phyloP scores from a whole-genome alignment of 2,888 invertebrate genomes.

The Eudemis profundana region DNA sequence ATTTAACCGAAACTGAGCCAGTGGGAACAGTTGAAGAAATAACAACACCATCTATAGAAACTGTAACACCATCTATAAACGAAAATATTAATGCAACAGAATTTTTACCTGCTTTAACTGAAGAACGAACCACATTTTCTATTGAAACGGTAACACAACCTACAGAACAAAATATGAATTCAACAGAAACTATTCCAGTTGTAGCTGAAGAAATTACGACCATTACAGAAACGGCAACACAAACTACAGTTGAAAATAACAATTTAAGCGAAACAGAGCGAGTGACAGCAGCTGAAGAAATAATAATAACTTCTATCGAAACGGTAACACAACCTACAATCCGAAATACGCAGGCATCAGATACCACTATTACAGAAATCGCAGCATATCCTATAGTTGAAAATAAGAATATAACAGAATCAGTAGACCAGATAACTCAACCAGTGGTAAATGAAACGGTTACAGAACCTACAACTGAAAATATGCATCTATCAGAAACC shows the following conservation, averaged over 20 bases:
- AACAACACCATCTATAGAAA: background rate
- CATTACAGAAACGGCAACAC: background rate
- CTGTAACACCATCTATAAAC: background rate
- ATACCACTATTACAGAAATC: too few species aligned
- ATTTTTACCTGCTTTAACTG: too few species aligned
- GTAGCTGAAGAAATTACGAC: background rate
- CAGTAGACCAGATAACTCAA: too few species aligned
- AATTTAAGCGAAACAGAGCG: too few species aligned
- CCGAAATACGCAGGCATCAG: background rate
- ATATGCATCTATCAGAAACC: background rate
- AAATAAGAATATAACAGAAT: background rate
- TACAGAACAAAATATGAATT: background rate
- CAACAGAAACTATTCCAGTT: background rate
- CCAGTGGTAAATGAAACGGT: too few species aligned
- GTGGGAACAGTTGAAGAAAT: background rate
- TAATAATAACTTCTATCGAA: background rate
- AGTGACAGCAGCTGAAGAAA: background rate
- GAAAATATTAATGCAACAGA: background rate
- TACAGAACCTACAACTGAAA: too few species aligned
- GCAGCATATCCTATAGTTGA: too few species aligned
- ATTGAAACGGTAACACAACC: background rate
- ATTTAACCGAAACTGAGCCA: too few species aligned
- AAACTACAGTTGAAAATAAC: too few species aligned
- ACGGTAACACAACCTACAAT: background rate
- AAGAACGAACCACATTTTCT: background rate